A percentile compares a stretch with the other conserved stretches of the same genome.
phyloP scores from a whole-genome alignment of 1,140 invertebrate species.

The Neodiprion pinetum region DNA sequence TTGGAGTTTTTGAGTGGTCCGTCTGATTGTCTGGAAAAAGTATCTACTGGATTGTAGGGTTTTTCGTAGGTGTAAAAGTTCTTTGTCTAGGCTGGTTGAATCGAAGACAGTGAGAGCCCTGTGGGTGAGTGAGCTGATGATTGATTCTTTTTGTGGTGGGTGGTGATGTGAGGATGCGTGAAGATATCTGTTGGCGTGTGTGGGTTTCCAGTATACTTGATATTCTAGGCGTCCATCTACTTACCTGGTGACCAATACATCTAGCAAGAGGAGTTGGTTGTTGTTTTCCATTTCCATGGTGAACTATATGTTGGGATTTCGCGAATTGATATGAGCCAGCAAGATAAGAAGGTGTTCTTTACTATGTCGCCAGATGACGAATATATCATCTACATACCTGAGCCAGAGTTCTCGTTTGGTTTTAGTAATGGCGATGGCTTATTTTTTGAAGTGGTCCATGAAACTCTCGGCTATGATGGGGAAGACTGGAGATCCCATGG shows the following conservation, averaged over 20 bases:
- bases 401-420: too few species aligned
- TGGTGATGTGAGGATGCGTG: not conserved
- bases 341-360: slow-evolving; percentile 15
- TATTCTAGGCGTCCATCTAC: not conserved
- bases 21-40: not conserved
- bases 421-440: too few species aligned
- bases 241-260: slow-evolving; percentile 20
- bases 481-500: slow-evolving; percentile 10
- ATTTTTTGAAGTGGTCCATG: not conserved
- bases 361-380: slow-evolving; percentile 26
- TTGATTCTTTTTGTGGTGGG: not conserved
- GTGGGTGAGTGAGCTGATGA: not conserved
- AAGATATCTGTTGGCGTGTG: slow-evolving; percentile 12
- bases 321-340: slow-evolving; percentile 24
- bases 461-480: slow-evolving; percentile 20
- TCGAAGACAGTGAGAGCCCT: not conserved
- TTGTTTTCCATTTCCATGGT: slow-evolving; percentile 33
- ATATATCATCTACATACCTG: slow-evolving; percentile 34
- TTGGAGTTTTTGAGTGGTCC: not conserved
- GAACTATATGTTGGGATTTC: slow-evolving; percentile 25
- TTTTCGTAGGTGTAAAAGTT: not conserved
- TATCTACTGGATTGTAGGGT: not conserved
- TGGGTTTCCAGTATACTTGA: slow-evolving; percentile 7
- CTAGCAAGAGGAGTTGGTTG: not conserved
- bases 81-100: not conserved